A percentile compares a stretch with the other conserved stretches of the same genome.
Conservation (phyloP, 2,888 invertebrate genomes). For the Seira ritae region DNA sequence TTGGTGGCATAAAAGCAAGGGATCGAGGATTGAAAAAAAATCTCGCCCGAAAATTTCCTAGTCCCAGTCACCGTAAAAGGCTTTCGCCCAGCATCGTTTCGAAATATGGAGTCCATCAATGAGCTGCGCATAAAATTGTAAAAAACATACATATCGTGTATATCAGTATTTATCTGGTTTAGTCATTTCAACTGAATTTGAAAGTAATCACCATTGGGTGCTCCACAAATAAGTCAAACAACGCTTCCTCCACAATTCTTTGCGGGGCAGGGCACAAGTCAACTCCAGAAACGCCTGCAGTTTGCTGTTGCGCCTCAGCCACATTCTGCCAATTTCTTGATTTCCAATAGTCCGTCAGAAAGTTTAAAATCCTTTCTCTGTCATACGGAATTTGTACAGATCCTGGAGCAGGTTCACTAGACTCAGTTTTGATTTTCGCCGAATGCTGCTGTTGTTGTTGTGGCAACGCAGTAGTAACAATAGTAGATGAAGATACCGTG, state of each 20-base stretch:
- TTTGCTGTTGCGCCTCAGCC: constrained; percentile 47
- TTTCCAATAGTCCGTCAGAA: constrained; percentile 56
- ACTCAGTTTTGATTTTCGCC: too few species aligned
- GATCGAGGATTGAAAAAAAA: too few species aligned
- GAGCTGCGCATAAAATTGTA: constrained; percentile 24
- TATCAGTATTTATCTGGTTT: not conserved
- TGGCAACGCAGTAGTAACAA: too few species aligned
- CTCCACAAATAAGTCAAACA: constrained; percentile 57
- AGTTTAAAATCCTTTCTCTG: constrained; percentile 40
- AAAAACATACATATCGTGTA: too few species aligned
- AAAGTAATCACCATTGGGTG: constrained; percentile 58
- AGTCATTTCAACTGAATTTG: not conserved
- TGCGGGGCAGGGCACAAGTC: constrained; percentile 48
- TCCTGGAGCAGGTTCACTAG: too few species aligned
- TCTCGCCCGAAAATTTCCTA: too few species aligned
- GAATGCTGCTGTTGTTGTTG: too few species aligned
- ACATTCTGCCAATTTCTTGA: constrained; percentile 53
- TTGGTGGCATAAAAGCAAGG: too few species aligned
- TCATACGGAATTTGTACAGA: constrained; percentile 44
- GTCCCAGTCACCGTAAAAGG: too few species aligned
- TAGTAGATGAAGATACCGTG: too few species aligned
- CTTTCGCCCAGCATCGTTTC: constrained; percentile 60
- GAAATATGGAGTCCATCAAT: constrained; percentile 58
- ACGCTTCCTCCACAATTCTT: constrained; percentile 53
- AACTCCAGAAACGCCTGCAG: constrained; percentile 29